Evolutionary conservation across 2,113 vertebrate genomes (phyloP).

Genomic region (Crotalus helleri): DNA sequence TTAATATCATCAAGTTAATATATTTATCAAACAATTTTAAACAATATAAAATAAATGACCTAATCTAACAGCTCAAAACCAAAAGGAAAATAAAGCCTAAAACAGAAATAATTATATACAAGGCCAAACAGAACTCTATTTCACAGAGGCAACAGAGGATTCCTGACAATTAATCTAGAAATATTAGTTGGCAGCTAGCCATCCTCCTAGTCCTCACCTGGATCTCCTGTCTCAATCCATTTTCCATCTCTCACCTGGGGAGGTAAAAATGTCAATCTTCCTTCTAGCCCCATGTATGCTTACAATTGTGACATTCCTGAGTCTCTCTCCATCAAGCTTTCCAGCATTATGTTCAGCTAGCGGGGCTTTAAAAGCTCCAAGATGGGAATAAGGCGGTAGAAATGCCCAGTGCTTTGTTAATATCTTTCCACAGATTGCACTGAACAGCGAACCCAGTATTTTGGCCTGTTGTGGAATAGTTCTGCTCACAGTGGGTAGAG

Average conservation of each 20-base stretch:
- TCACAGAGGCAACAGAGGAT: neutral
- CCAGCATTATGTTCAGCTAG: neutral
- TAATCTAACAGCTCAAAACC: neutral
- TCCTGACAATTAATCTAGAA: neutral
- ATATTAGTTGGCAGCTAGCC: neutral
- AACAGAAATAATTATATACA: neutral
- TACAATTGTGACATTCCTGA: neutral
- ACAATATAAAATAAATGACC: neutral
- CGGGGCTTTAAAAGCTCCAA: neutral
- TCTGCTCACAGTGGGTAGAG: neutral
- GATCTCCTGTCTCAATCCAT: neutral
- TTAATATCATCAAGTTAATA: neutral
- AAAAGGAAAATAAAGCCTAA: neutral
- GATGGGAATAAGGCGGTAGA: neutral
- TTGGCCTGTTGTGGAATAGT: neutral
- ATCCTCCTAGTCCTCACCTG: neutral
- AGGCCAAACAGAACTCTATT: neutral
- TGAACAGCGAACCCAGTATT: neutral
- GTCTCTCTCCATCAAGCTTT: neutral
- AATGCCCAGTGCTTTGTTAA: neutral
- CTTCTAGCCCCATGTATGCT: neutral
- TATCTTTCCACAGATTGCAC: neutral
- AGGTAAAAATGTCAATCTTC: neutral
- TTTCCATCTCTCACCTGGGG: neutral
- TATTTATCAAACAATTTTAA: neutral